Evolutionary conservation across 2,113 vertebrate species (phyloP).

Genomic region (Prionailurus bengalensis): DNA sequence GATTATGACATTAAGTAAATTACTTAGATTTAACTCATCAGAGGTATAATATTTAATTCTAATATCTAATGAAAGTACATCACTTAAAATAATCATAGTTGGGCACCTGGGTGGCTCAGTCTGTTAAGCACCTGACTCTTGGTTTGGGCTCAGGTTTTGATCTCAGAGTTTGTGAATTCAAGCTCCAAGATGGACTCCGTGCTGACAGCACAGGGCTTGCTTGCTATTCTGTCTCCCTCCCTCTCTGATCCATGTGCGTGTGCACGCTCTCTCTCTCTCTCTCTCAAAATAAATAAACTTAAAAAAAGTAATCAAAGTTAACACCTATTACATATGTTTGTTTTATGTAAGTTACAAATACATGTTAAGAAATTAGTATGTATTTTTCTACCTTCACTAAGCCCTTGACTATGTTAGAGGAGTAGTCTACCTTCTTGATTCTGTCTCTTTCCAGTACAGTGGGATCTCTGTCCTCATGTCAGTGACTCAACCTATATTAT

Average conservation of each 20-base stretch:
- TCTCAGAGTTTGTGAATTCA: too few species aligned
- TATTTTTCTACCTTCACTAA: not conserved
- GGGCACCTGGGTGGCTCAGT: too few species aligned
- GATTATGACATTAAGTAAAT: slow-evolving; percentile 9
- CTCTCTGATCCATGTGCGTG: too few species aligned
- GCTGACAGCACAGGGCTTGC: too few species aligned
- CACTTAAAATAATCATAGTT: not conserved
- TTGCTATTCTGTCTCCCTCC: too few species aligned
- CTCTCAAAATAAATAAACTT: too few species aligned
- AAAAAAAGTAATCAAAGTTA: not conserved
- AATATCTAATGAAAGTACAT: not conserved
- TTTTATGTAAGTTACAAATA: not conserved
- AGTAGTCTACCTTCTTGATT: not conserved
- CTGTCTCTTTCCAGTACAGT: not conserved
- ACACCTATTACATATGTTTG: not conserved
- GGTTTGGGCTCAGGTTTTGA: too few species aligned
- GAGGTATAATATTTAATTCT: not conserved
- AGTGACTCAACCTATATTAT: not conserved
- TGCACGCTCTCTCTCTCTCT: too few species aligned
- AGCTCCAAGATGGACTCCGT: too few species aligned
- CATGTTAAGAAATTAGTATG: not conserved
- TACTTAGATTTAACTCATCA: not conserved
- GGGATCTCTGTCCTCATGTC: too few species aligned
- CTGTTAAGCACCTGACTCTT: too few species aligned
- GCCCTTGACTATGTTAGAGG: not conserved